phyloP scores from a whole-genome alignment of 2,888 invertebrate species.

The Nomada goodeniana region DNA sequence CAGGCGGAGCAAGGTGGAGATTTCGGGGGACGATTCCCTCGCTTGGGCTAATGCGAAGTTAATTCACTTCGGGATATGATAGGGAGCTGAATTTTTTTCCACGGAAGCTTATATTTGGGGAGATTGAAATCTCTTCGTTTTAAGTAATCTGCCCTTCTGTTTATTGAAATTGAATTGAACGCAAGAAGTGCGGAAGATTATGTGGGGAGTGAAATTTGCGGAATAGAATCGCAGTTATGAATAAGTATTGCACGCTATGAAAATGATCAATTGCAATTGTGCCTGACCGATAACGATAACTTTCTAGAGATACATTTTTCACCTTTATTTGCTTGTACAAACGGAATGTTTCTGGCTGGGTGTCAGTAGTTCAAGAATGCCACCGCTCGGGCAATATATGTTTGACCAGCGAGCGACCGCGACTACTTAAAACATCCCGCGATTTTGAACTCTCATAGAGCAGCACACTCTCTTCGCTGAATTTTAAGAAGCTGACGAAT shows the following conservation, averaged over 20 bases:
- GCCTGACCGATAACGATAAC: no score
- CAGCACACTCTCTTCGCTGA: conserved; percentile 1
- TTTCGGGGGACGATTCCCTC: not conserved
- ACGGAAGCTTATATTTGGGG: no score
- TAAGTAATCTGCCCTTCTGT: not conserved
- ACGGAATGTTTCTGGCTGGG: not conserved
- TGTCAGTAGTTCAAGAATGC: conserved; percentile 5
- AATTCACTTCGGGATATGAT: not conserved
- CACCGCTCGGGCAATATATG: conserved; percentile 24
- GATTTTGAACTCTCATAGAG: conserved; percentile 44
- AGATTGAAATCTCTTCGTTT: not conserved
- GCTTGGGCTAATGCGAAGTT: not conserved
- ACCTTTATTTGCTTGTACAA: not conserved
- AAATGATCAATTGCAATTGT: no score
- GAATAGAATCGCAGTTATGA: no score
- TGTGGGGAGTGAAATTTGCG: no score
- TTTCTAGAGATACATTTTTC: no score
- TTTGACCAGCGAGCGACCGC: conserved; percentile 32
- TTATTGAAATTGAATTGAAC: not conserved
- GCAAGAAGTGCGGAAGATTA: not conserved
- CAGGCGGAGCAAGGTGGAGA: conserved; percentile 1
- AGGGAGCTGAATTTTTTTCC: not conserved
- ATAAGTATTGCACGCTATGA: no score
- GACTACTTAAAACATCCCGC: conserved; percentile 29
- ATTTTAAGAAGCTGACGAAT: conserved; percentile 20